Evolutionary conservation across 1,140 invertebrate species (phyloP), one percentile per base, ranked within the genome.

Genomic region (Antheraea mylitta): DNA sequence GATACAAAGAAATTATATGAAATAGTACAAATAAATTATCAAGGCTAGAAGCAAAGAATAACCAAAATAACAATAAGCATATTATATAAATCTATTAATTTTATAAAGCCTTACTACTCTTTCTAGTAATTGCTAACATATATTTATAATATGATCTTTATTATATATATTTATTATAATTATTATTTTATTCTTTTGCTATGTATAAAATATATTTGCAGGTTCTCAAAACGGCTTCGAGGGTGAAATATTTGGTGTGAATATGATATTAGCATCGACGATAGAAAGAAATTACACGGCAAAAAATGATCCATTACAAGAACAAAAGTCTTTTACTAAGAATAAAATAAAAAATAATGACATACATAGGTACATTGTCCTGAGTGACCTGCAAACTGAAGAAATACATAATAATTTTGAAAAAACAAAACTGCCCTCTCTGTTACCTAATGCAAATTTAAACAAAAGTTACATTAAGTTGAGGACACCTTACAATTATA

Each of bases 221-320:
- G 90, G 94, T 16, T 79, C 93, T 22, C 93, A 94, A 61, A 95
- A 94, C 58, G 95, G 95, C 3, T 93, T 95, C 61, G 95, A 95
- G 85, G 95, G 95, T 6, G 92, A 95, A 71, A 92, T 95, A 63
- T 93, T 94, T 73, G 95, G 95, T n/a, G 95, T 94, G 76, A 95
- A 95, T 74, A 93, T 96, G 74, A 90, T 95, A 6, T 74, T 95
- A 38, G 84, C 86, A 0, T 94, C 95, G 13, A 94, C 94, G 7
- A 93, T 94, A 76, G 82, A 89, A 85, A 76, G 81, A 79, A 91
- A 90, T 74, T 74, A 83, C 72, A 89, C 86, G 38, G 73, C 82
- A 19, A 85, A 77, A 79, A 77, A 66, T 67, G 71, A 85, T 69
- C 85, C 78, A 13, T 69, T 68, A 61, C 81, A 78, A 59, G 73